Conservation (phyloP, 2,797 vertebrate genomes). For the Catamblyrhynchus diadema region DNA sequence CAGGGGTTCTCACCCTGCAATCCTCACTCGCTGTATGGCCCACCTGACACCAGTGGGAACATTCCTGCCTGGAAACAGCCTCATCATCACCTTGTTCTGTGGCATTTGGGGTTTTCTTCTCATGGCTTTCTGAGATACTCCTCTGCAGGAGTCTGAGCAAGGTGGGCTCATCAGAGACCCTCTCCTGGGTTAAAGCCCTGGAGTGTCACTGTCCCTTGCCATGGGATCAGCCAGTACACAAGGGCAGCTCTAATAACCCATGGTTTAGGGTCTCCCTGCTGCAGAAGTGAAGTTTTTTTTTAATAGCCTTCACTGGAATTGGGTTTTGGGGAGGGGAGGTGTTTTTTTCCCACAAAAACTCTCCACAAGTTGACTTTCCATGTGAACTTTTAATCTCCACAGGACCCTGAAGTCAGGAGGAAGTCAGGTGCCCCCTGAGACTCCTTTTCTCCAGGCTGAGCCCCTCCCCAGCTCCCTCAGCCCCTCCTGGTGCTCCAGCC, state of each 20-base stretch:
- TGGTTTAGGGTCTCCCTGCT: neutral
- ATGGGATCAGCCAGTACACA: neutral
- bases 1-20: neutral
- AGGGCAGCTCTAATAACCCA: neutral
- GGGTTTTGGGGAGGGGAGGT: rapidly evolving
- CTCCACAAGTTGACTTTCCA: neutral
- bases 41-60: neutral
- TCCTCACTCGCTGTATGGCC: neutral
- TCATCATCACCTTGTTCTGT: neutral
- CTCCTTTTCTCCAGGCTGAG: neutral
- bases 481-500: neutral
- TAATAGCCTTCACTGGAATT: neutral
- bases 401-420: neutral
- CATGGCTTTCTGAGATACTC: neutral
- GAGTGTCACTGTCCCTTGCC: neutral
- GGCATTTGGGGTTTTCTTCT: neutral
- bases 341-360: neutral
- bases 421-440: rapidly evolving
- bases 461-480: neutral
- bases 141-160: neutral
- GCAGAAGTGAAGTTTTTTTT: neutral
- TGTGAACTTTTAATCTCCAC: rapidly evolving
- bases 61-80: neutral
- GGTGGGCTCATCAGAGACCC: neutral
- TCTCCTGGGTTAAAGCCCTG: no score